phyloP scores from a whole-genome alignment of 2,797 vertebrate genomes.

The Neosilurus mollespiculum region DNA sequence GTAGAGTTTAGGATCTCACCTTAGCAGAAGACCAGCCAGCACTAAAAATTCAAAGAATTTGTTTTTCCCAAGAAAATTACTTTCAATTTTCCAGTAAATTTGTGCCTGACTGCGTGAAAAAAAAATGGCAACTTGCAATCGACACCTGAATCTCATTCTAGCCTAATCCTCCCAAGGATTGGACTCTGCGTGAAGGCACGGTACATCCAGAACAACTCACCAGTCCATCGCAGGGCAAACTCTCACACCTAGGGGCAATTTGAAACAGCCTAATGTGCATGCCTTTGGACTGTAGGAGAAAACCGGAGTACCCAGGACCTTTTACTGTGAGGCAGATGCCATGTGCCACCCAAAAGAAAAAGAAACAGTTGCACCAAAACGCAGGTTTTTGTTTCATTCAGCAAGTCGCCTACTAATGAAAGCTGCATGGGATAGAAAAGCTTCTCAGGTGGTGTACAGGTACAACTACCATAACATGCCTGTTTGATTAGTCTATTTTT shows the following conservation, averaged over 20 bases:
- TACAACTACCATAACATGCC: constrained; percentile 14
- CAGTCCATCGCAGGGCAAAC: too few species aligned
- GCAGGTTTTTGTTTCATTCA: constrained; percentile 1
- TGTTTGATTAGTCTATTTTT: constrained; percentile 25
- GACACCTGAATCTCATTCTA: too few species aligned
- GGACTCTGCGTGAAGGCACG: too few species aligned
- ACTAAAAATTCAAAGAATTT: neutral
- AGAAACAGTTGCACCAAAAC: neutral
- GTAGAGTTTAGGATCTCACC: neutral
- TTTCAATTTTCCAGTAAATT: neutral
- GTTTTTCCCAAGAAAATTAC: neutral
- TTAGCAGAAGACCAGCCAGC: neutral
- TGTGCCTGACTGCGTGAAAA: neutral
- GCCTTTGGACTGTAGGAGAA: too few species aligned
- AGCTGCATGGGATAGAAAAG: neutral
- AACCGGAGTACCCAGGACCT: too few species aligned
- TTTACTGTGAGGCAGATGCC: too few species aligned
- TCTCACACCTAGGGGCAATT: too few species aligned
- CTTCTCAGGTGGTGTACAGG: constrained; percentile 20
- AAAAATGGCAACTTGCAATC: neutral
- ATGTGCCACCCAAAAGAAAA: neutral
- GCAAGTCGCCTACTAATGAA: neutral
- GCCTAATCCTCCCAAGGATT: too few species aligned
- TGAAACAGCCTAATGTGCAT: too few species aligned
- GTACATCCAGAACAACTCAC: too few species aligned